Evolutionary conservation across 1,140 invertebrate species (phyloP).

Genomic region (Delia radicum): DNA sequence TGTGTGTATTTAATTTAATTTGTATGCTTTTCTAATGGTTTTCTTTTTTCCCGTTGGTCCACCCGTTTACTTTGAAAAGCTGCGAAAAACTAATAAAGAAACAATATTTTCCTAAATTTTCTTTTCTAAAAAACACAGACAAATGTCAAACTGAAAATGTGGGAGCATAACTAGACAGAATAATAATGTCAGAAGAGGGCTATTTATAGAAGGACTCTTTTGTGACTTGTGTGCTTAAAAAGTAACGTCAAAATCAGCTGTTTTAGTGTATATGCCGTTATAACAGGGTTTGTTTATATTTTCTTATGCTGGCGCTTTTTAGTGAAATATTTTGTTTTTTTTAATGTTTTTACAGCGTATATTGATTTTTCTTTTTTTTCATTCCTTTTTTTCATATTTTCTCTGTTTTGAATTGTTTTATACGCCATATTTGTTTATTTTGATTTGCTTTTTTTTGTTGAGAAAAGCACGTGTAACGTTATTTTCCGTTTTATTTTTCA

Average conservation of each 20-base stretch:
- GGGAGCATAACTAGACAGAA: not conserved
- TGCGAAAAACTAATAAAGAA: constrained; percentile 40
- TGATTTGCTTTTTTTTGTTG: not conserved
- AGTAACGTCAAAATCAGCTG: constrained; percentile 10
- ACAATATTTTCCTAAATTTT: too few species aligned
- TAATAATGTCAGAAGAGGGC: too few species aligned
- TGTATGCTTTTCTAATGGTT: too few species aligned
- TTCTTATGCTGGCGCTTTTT: not conserved
- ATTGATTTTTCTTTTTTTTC: not conserved
- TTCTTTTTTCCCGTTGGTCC: constrained; percentile 22
- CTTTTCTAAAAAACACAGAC: too few species aligned
- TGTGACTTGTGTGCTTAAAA: too few species aligned
- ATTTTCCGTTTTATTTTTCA: not conserved
- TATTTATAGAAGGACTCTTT: constrained; percentile 14
- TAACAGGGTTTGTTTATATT: not conserved
- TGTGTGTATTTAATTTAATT: too few species aligned
- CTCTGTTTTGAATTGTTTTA: not conserved
- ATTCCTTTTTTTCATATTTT: not conserved
- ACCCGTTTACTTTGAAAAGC: constrained; percentile 47
- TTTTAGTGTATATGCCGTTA: not conserved
- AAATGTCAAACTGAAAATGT: not conserved
- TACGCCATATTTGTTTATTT: not conserved
- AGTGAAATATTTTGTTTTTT: not conserved
- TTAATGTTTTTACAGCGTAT: too few species aligned
- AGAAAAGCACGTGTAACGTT: not conserved